Conservation (phyloP, 2,113 vertebrate species). For the Microtus pennsylvanicus region DNA sequence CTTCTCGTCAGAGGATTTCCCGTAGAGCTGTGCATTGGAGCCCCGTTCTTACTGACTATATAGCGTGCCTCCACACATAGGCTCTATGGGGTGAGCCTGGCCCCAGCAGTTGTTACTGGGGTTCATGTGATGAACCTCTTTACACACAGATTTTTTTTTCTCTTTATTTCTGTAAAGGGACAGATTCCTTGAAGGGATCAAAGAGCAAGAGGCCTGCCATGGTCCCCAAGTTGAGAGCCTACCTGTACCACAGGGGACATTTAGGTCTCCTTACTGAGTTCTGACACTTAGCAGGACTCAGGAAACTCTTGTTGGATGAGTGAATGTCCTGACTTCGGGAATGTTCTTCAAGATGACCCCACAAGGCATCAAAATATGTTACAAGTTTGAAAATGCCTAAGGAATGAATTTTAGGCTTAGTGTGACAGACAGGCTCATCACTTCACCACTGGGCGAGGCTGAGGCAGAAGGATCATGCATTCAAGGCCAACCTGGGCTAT, state of each 20-base stretch:
- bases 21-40: neutral
- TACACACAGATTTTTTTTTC: neutral
- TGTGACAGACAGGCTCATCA: neutral
- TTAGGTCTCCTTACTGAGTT: neutral
- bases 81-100: neutral
- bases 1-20: neutral
- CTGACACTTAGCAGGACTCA: neutral
- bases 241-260: too few relatives aligned
- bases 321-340: neutral
- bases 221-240: neutral
- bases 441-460: neutral
- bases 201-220: neutral
- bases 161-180: neutral
- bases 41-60: neutral
- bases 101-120: neutral
- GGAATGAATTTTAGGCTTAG: neutral
- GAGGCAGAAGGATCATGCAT: neutral
- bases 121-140: too few relatives aligned
- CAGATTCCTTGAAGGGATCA: neutral
- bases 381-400: neutral
- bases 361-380: neutral
- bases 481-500: neutral
- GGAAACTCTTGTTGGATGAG: neutral
- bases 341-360: neutral
- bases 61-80: rapidly evolving